Percentiles rank a stretch among this genome's conserved stretches.
These are phyloP conservation scores for Dendropsophus ebraccatus DNA, from an alignment of 2,113 vertebrate species.

Conservation along the genomic window DNA sequence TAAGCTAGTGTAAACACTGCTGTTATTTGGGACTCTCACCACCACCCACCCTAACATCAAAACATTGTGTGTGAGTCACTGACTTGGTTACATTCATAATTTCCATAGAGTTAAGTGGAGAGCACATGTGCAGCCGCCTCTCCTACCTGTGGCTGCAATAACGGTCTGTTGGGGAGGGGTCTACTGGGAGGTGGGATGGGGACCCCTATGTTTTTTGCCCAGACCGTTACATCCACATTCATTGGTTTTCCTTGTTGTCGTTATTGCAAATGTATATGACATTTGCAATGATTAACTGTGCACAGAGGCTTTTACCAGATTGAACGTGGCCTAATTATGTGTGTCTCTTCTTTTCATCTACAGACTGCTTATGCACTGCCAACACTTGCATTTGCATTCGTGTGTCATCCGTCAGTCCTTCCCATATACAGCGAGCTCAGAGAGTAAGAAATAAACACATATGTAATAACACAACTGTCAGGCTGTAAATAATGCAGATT, in stretches of 20 bases:
- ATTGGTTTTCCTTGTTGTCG: neutral
- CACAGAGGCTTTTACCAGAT: neutral
- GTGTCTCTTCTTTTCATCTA: conserved; percentile 65
- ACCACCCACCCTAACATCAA: no score
- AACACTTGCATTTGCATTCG: conserved; percentile 80
- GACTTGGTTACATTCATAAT: neutral
- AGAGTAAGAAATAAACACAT: conserved; percentile 73
- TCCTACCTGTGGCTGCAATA: neutral
- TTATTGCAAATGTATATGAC: conserved; percentile 19
- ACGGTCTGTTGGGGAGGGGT: no score
- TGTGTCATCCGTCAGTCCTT: conserved; percentile 80
- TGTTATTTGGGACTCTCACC: no score
- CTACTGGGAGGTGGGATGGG: no score
- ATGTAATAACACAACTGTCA: neutral
- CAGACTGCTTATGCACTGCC: conserved; percentile 81
- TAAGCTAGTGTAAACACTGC: no score
- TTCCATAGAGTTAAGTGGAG: neutral
- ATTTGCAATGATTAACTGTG: neutral
- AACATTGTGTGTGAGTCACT: neutral
- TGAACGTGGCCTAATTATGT: conserved; percentile 19
- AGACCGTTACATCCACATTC: neutral
- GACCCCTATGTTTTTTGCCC: neutral
- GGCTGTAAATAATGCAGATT: neutral
- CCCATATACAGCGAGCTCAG: conserved; percentile 83
- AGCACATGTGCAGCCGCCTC: neutral